Conservation (phyloP, 1,140 invertebrate genomes). For the Drosophila quadrilineata region DNA sequence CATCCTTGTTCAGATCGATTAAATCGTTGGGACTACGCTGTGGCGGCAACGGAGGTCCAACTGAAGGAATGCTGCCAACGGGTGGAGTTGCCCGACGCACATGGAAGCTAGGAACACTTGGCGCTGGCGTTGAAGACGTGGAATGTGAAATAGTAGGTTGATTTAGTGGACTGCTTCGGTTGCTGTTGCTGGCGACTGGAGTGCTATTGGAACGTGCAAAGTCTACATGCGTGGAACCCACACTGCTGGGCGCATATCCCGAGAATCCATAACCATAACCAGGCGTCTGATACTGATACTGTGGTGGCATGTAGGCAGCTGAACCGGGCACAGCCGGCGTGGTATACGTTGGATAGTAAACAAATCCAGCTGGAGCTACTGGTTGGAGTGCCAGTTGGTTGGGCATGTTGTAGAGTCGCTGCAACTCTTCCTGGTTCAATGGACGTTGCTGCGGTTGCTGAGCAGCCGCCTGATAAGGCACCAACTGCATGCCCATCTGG, state of each 20-base stretch:
- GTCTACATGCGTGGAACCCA: slow-evolving; percentile 51
- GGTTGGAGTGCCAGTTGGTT: slow-evolving; percentile 56
- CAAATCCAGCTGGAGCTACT: slow-evolving; percentile 42
- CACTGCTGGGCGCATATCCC: neutral
- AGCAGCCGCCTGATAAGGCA: slow-evolving; percentile 56
- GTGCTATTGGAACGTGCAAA: slow-evolving; percentile 37
- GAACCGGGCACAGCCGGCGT: slow-evolving; percentile 63
- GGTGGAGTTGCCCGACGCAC: slow-evolving; percentile 10
- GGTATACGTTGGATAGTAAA: slow-evolving; percentile 56
- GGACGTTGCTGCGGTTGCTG: slow-evolving; percentile 57
- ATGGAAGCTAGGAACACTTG: slow-evolving; percentile 17
- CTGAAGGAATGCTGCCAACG: slow-evolving; percentile 20
- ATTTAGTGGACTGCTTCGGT: slow-evolving; percentile 4
- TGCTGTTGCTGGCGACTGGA: slow-evolving; percentile 2
- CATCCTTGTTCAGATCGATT: slow-evolving; percentile 81
- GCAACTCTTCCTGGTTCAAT: slow-evolving; percentile 66
- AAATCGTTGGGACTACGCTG: slow-evolving; percentile 80
- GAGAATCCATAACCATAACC: slow-evolving; percentile 36
- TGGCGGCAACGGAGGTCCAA: slow-evolving; percentile 13
- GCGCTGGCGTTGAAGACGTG: neutral
- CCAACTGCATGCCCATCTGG: slow-evolving; percentile 64
- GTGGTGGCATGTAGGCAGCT: slow-evolving; percentile 68
- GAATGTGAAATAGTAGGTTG: slow-evolving; percentile 1
- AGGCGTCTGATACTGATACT: slow-evolving; percentile 68
- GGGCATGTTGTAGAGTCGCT: slow-evolving; percentile 75